Percentiles rank a stretch among this genome's conserved stretches.
Conservation (phyloP, 2,113 vertebrate genomes). For the Rhinolophus sinicus region DNA sequence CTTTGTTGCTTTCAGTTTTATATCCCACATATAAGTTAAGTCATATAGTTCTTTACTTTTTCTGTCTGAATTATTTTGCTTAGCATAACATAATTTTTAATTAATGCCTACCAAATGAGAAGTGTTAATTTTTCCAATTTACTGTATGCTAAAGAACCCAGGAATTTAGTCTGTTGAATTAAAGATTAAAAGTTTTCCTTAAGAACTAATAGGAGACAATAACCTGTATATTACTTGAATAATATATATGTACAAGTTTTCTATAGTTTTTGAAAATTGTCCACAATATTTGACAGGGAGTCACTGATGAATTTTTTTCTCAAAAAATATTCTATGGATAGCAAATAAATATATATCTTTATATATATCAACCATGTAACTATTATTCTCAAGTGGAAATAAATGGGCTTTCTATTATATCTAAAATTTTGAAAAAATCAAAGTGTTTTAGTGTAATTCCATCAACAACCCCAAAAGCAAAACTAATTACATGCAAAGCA, state of each 20-base stretch:
- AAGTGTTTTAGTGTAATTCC: neutral
- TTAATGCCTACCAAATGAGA: neutral
- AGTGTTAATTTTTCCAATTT: neutral
- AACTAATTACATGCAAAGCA: neutral
- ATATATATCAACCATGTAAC: neutral
- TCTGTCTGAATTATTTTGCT: too few species aligned
- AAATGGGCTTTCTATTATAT: neutral
- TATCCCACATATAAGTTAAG: too few species aligned
- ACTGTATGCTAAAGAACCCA: neutral
- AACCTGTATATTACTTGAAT: neutral
- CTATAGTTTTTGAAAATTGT: neutral
- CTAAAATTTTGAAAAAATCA: neutral
- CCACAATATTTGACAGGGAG: neutral
- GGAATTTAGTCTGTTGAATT: neutral
- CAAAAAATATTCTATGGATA: neutral
- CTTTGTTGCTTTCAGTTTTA: too few species aligned
- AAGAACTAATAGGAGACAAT: neutral
- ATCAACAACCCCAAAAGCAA: neutral
- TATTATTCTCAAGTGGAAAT: neutral
- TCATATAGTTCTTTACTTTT: too few species aligned
- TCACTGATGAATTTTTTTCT: neutral
- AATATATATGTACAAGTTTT: neutral
- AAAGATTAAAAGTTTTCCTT: slow-evolving; percentile 23
- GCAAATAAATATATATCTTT: neutral
- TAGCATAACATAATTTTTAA: neutral